Percentiles rank a stretch among this genome's conserved stretches.
These are phyloP conservation scores for Gisinianus flammeolus DNA, from an alignment of 2,888 invertebrate genomes.

Conservation along the genomic window DNA sequence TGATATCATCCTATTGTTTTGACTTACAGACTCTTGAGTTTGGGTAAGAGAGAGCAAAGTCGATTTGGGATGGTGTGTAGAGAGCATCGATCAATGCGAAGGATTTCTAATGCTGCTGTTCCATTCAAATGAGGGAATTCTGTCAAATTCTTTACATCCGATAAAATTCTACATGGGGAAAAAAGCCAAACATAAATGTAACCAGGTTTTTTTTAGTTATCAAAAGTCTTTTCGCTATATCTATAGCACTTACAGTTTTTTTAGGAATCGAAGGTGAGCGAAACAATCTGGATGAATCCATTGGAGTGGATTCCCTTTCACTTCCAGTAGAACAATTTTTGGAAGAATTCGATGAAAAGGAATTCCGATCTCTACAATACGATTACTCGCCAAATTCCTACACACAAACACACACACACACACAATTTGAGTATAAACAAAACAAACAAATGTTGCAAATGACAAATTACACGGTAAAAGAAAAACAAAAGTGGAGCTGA, in stretches of 20 bases:
- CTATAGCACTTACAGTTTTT: conserved; percentile 74
- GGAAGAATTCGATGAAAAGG: conserved; percentile 73
- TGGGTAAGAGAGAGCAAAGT: conserved; percentile 78
- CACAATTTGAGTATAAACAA: not conserved
- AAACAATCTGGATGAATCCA: conserved; percentile 75
- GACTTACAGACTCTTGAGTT: conserved; percentile 84
- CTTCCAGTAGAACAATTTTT: conserved; percentile 76
- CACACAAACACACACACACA: conserved; percentile 32
- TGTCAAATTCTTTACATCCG: conserved; percentile 80
- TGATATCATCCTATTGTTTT: conserved; percentile 36
- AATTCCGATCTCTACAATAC: conserved; percentile 75
- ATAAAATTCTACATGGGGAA: conserved; percentile 72
- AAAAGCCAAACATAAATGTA: too few species aligned
- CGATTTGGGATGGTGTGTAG: conserved; percentile 73
- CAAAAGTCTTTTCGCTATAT: too few species aligned
- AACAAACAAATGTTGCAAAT: too few species aligned
- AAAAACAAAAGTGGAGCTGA: too few species aligned
- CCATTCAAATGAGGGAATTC: conserved; percentile 85
- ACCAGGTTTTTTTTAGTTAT: too few species aligned
- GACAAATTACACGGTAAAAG: too few species aligned
- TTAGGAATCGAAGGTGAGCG: conserved; percentile 75
- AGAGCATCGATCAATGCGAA: conserved; percentile 82
- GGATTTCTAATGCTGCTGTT: conserved; percentile 75
- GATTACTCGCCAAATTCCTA: conserved; percentile 84
- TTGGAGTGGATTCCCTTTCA: conserved; percentile 81